Percentiles rank a stretch among this genome's conserved stretches.
These are phyloP conservation scores for Ptychochromis oligacanthus DNA, from an alignment of 2,113 vertebrate genomes.

Conservation along the genomic window DNA sequence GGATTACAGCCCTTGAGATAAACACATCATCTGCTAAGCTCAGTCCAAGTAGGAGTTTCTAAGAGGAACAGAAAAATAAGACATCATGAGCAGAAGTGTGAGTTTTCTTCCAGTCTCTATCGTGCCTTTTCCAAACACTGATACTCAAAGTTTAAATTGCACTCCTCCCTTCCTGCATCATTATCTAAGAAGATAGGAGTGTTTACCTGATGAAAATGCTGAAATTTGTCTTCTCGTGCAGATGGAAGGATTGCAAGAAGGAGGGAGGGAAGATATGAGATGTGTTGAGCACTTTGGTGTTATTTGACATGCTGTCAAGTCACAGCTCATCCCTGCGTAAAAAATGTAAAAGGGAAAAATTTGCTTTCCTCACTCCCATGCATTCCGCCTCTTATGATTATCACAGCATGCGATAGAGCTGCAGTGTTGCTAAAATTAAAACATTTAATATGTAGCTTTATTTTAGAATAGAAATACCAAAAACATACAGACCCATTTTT, in stretches of 20 bases:
- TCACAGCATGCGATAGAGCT: background rate
- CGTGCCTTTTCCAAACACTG: background rate
- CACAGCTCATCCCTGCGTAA: conserved; percentile 12
- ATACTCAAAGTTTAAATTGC: background rate
- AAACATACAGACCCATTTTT: background rate
- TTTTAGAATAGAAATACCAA: background rate
- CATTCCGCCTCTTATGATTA: conserved; percentile 23
- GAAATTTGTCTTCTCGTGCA: conserved; percentile 8
- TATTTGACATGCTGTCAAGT: conserved; percentile 52
- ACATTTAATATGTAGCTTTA: background rate
- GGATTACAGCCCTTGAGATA: conserved; percentile 37
- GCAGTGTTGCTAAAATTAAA: background rate
- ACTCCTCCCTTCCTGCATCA: conserved; percentile 40
- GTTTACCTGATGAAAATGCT: conserved; percentile 49
- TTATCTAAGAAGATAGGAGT: conserved; percentile 47
- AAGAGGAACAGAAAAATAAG: conserved; percentile 3
- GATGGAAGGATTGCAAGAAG: conserved; percentile 23
- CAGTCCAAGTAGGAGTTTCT: background rate
- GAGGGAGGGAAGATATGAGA: conserved; percentile 24
- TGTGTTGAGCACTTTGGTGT: conserved; percentile 19
- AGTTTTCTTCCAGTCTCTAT: background rate
- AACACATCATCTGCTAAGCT: conserved; percentile 7
- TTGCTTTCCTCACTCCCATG: conserved; percentile 21
- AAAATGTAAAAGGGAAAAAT: conserved; percentile 32
- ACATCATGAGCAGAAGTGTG: background rate